Conservation (phyloP, 1,140 invertebrate genomes). For the Nomia melanderi region DNA sequence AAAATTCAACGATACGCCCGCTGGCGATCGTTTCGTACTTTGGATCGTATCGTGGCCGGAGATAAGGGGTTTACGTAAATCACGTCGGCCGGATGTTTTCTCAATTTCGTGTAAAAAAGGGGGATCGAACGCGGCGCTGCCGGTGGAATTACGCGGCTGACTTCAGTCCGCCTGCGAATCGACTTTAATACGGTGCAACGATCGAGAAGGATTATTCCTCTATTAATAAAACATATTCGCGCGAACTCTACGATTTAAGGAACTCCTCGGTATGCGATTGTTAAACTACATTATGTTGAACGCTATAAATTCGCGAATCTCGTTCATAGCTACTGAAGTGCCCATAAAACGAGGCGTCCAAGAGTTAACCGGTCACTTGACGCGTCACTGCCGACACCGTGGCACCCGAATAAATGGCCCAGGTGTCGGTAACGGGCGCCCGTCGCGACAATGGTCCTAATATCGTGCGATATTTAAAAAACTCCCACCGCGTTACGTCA, state of each 20-base stretch:
- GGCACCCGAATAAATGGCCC: neutral
- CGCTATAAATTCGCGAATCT: no score
- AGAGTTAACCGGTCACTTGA: neutral
- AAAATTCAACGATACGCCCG: conserved; percentile 4
- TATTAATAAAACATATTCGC: no score
- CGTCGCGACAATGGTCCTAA: neutral
- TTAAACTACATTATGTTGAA: no score
- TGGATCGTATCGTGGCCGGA: neutral
- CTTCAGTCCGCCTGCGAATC: no score
- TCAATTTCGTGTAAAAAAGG: conserved; percentile 30
- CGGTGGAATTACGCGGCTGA: neutral
- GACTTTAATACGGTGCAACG: no score
- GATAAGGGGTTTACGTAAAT: conserved; percentile 37
- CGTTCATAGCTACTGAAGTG: no score
- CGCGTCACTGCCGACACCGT: neutral
- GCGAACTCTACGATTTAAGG: no score
- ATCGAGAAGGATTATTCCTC: no score
- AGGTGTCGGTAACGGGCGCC: neutral
- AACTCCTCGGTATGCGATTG: no score
- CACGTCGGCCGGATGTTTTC: conserved; percentile 29
- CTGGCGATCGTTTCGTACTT: neutral
- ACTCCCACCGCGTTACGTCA: conserved; percentile 23
- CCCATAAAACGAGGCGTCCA: neutral
- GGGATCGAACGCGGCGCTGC: neutral
- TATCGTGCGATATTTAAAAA: conserved; percentile 39